Evolutionary conservation across 64 coral and sea anemone genomes (phyloP).

Genomic region (Pocillopora damicornis): DNA sequence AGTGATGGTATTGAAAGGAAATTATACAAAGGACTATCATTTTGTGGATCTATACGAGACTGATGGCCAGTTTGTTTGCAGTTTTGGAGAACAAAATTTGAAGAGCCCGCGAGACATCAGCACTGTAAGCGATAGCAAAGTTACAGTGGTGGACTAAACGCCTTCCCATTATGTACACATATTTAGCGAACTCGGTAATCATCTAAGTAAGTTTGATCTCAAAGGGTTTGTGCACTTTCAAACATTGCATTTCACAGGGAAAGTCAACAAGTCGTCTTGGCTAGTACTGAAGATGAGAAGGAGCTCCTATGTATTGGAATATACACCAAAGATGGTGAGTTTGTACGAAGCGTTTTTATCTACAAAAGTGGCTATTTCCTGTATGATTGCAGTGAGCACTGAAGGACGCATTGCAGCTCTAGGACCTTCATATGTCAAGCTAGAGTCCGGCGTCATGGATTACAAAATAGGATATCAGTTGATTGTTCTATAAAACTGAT

Average conservation of each 20-base stretch:
- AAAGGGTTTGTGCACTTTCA: background rate
- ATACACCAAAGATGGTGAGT: slow-evolving; percentile 20
- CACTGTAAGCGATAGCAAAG: background rate
- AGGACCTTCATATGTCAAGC: no score
- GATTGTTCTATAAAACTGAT: no score
- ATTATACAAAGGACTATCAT: background rate
- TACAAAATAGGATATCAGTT: no score
- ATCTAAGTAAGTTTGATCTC: background rate
- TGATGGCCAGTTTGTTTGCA: slow-evolving; percentile 15
- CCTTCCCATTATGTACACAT: background rate
- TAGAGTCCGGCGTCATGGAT: no score
- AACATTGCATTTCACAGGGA: slow-evolving; percentile 5
- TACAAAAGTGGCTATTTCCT: background rate
- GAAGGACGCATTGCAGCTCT: no score
- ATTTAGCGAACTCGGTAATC: background rate
- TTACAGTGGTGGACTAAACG: slow-evolving; percentile 14
- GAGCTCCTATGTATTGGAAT: background rate
- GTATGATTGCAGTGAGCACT: no score
- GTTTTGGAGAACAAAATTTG: slow-evolving; percentile 11
- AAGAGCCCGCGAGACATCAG: background rate
- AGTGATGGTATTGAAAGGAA: background rate
- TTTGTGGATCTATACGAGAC: slow-evolving; percentile 12
- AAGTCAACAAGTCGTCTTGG: slow-evolving; percentile 25
- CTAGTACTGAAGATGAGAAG: background rate
- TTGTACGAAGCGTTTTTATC: background rate